Evolutionary conservation across 2,888 invertebrate species (phyloP).

Genomic region (Ferdinandea cuprea): DNA sequence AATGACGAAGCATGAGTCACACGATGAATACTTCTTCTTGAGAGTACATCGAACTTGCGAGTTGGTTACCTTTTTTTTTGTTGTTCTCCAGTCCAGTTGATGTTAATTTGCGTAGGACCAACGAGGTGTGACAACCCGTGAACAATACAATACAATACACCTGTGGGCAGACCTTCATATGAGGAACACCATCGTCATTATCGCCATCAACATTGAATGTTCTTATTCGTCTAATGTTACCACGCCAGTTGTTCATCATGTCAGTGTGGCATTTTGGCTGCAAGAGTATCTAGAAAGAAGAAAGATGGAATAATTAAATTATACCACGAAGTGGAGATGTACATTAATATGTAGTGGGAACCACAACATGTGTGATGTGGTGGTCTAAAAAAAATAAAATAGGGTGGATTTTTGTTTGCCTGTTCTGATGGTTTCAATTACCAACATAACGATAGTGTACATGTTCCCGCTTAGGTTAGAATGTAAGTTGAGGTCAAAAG

Average conservation of each 20-base stretch:
- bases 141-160: slow-evolving; percentile 72
- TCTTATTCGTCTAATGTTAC: slow-evolving; percentile 69
- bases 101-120: slow-evolving; percentile 73
- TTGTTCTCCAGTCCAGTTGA: slow-evolving; percentile 56
- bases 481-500: slow-evolving; percentile 9
- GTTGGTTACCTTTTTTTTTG: slow-evolving; percentile 29
- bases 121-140: slow-evolving; percentile 71
- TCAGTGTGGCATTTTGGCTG: slow-evolving; percentile 22
- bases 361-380: slow-evolving; percentile 9
- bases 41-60: slow-evolving; percentile 66
- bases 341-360: slow-evolving; percentile 40
- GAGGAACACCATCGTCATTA: slow-evolving; percentile 52
- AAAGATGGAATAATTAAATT: slow-evolving; percentile 28
- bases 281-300: slow-evolving; percentile 22
- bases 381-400: slow-evolving; percentile 2
- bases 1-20: slow-evolving; percentile 51
- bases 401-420: slow-evolving; percentile 22
- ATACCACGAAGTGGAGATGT: neutral
- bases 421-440: slow-evolving; percentile 30
- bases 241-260: slow-evolving; percentile 55
- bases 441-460: slow-evolving; percentile 6
- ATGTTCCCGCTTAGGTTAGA: slow-evolving; percentile 3
- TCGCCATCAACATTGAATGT: slow-evolving; percentile 37
- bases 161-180: slow-evolving; percentile 62
- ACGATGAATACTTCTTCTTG: slow-evolving; percentile 32